Evolutionary conservation across 2,113 vertebrate genomes (phyloP).

Genomic region (Xyrauchen texanus): DNA sequence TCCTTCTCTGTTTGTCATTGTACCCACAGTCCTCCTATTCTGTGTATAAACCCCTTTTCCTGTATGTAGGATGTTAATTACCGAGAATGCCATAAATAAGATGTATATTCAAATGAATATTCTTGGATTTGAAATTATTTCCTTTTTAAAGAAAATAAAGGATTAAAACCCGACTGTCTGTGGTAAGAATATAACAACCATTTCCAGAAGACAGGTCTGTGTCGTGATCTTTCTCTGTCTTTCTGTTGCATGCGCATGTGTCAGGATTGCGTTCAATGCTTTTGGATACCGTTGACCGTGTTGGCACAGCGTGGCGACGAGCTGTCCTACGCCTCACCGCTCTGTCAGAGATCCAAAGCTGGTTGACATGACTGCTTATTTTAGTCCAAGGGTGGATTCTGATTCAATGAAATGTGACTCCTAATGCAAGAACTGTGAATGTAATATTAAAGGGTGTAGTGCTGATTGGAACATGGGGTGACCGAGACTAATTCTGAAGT

Average conservation of each 20-base stretch:
- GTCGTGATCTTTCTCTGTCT: neutral
- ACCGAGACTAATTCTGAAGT: too few species aligned
- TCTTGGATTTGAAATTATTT: constrained; percentile 62
- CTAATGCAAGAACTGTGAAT: too few species aligned
- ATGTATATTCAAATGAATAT: constrained; percentile 62
- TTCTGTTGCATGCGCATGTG: neutral
- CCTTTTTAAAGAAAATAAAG: constrained; percentile 72
- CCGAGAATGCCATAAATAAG: constrained; percentile 71
- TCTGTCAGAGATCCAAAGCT: neutral
- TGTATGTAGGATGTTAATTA: constrained; percentile 5
- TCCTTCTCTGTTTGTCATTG: constrained; percentile 60
- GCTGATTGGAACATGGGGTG: too few species aligned
- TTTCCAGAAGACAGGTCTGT: neutral
- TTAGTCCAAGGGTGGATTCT: neutral
- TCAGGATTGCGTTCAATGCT: neutral
- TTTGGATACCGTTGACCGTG: neutral
- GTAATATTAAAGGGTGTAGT: too few species aligned
- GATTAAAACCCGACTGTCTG: neutral
- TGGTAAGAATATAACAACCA: neutral
- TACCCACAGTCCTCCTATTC: constrained; percentile 58
- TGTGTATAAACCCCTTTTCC: neutral
- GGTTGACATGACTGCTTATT: neutral
- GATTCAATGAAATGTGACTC: neutral
- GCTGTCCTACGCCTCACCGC: constrained; percentile 11
- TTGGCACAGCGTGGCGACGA: neutral